phyloP scores from a whole-genome alignment of 2,888 invertebrate genomes.

The Drosophila subquinaria region DNA sequence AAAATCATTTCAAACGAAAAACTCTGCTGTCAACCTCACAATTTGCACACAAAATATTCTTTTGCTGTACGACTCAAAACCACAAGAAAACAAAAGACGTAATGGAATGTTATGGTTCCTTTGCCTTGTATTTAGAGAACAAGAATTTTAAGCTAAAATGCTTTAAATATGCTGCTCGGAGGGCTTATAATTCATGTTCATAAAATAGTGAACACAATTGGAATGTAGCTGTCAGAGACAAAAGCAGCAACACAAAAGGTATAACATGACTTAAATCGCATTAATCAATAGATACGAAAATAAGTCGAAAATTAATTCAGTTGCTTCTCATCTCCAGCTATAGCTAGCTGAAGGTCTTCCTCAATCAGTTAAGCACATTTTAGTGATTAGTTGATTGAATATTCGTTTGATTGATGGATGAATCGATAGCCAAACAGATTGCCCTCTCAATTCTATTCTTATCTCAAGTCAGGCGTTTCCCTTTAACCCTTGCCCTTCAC shows the following conservation, averaged over 20 bases:
- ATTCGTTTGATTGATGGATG: slow-evolving; percentile 49
- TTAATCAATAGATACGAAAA: slow-evolving; percentile 5
- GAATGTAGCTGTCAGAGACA: neutral
- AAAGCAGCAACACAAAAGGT: neutral
- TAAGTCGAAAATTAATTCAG: neutral
- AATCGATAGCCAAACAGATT: slow-evolving; percentile 22
- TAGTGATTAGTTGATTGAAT: slow-evolving; percentile 48
- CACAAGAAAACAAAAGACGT: slow-evolving; percentile 5
- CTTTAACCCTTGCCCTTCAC: neutral
- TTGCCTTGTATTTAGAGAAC: slow-evolving; percentile 1
- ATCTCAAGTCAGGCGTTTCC: slow-evolving; percentile 9
- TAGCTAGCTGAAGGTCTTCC: neutral
- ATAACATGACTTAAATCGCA: slow-evolving; percentile 4
- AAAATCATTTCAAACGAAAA: neutral
- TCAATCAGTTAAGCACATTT: slow-evolving; percentile 42
- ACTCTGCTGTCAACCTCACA: neutral
- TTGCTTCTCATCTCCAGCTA: neutral
- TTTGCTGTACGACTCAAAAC: neutral
- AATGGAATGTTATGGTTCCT: slow-evolving; percentile 9
- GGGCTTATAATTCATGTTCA: no score
- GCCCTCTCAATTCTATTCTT: slow-evolving; percentile 12
- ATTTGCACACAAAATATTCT: neutral
- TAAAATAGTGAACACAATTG: slow-evolving; percentile 5
- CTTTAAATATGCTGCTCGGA: slow-evolving; percentile 7
- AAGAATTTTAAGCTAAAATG: slow-evolving; percentile 21